Evolutionary conservation across 1,140 invertebrate genomes (phyloP).

Genomic region (Aethina tumida): DNA sequence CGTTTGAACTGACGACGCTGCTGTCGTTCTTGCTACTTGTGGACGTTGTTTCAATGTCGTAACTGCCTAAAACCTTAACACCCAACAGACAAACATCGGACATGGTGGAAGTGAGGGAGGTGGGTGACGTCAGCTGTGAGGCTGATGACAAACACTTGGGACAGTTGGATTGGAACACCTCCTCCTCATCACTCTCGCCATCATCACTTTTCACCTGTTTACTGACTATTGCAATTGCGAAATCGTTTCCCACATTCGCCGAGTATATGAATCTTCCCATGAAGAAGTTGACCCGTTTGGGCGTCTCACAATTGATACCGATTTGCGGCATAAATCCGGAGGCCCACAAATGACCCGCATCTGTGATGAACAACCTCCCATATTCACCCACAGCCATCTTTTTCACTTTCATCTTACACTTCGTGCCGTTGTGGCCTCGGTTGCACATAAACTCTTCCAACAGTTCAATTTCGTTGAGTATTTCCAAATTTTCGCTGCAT

Average conservation of each 20-base stretch:
- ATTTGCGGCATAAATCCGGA: constrained; percentile 62
- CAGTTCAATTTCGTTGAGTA: constrained; percentile 49
- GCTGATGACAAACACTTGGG: constrained; percentile 49
- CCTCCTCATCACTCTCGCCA: constrained; percentile 48
- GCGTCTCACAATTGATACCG: constrained; percentile 46
- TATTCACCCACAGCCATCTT: constrained; percentile 49
- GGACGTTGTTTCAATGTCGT: constrained; percentile 40
- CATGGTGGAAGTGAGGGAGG: constrained; percentile 37
- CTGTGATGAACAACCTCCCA: constrained; percentile 53
- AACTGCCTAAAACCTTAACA: constrained; percentile 40
- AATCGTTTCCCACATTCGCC: constrained; percentile 54
- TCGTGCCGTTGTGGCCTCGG: constrained; percentile 52
- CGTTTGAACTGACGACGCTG: constrained; percentile 26
- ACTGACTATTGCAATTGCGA: constrained; percentile 55
- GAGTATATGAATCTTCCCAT: constrained; percentile 52
- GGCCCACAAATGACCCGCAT: constrained; percentile 62
- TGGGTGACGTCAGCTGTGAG: constrained; percentile 41
- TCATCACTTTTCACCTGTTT: constrained; percentile 48
- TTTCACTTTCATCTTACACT: constrained; percentile 50
- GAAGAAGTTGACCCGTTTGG: constrained; percentile 58
- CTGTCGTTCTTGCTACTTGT: constrained; percentile 40
- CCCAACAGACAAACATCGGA: constrained; percentile 41
- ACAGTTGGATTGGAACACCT: constrained; percentile 53
- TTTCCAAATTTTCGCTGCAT: constrained; percentile 41
- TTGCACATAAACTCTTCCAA: constrained; percentile 53